A percentile compares a stretch with the other conserved stretches of the same genome.
Evolutionary conservation across 2,113 vertebrate species (phyloP).

Genomic region (Laticauda laticaudata): DNA sequence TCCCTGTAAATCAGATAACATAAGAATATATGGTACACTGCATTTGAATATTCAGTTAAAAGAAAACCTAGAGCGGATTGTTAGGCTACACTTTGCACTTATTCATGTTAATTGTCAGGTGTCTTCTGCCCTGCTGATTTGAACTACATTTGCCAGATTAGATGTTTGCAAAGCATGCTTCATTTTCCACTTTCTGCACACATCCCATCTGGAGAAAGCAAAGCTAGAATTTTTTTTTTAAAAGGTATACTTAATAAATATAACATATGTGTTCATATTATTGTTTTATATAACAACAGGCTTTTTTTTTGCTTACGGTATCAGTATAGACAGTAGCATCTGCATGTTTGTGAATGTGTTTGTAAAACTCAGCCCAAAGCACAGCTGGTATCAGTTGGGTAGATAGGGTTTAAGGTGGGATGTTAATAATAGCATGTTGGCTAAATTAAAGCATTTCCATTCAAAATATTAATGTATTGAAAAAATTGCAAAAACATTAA

Average conservation of each 20-base stretch:
- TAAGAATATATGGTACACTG: not conserved
- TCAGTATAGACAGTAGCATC: not conserved
- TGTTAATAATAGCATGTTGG: not conserved
- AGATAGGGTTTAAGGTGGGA: not conserved
- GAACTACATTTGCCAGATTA: conserved; percentile 24
- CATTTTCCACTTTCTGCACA: conserved; percentile 34
- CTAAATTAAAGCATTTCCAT: not conserved
- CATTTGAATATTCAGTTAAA: not conserved
- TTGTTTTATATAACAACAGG: not conserved
- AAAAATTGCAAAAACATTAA: not conserved
- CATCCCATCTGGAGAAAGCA: conserved; percentile 23
- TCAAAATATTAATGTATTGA: not conserved
- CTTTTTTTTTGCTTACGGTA: not conserved
- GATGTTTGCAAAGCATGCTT: not conserved
- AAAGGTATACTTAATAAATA: not conserved
- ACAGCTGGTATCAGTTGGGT: not conserved
- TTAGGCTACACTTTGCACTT: conserved; percentile 10
- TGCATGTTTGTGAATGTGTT: not conserved
- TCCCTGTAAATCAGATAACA: not conserved
- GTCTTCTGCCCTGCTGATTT: conserved; percentile 44
- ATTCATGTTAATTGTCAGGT: conserved; percentile 41
- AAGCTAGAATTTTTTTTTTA: not conserved
- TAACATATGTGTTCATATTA: not conserved
- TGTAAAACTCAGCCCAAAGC: not conserved
- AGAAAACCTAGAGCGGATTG: conserved; percentile 5